Percentiles rank a stretch among this genome's conserved stretches.
Conservation (phyloP, 2,113 vertebrate species). For the Octodon degus region DNA sequence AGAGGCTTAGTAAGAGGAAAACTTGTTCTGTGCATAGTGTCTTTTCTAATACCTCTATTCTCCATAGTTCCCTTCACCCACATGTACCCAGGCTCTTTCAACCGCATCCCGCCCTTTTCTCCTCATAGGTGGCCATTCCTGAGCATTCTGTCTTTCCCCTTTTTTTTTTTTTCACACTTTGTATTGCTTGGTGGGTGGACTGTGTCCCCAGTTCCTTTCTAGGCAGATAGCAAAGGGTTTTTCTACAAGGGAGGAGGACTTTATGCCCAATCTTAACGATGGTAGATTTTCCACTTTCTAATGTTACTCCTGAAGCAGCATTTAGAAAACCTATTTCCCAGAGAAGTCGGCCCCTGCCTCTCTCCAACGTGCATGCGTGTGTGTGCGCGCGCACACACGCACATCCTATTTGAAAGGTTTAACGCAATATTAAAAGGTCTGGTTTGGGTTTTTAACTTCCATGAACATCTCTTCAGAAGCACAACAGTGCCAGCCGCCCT, state of each 20-base stretch:
- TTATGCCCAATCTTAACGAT: background rate
- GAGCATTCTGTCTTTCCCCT: background rate
- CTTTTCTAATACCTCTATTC: background rate
- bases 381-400: background rate
- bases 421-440: rapidly evolving
- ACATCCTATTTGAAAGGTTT: background rate
- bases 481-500: background rate
- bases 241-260: background rate
- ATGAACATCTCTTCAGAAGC: background rate
- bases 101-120: background rate
- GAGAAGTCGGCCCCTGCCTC: background rate
- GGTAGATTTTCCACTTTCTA: background rate
- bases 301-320: background rate
- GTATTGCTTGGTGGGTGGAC: background rate
- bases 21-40: background rate
- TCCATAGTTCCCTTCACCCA: background rate
- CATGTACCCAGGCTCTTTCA: background rate
- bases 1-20: background rate
- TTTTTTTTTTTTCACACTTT: background rate
- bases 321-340: background rate
- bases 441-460: background rate
- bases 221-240: background rate
- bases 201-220: background rate
- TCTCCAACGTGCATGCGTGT: background rate
- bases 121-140: rapidly evolving